Percentiles rank a stretch among this genome's conserved stretches.
phyloP scores from a whole-genome alignment of 2,113 vertebrate genomes.

The Sapajus apella region DNA sequence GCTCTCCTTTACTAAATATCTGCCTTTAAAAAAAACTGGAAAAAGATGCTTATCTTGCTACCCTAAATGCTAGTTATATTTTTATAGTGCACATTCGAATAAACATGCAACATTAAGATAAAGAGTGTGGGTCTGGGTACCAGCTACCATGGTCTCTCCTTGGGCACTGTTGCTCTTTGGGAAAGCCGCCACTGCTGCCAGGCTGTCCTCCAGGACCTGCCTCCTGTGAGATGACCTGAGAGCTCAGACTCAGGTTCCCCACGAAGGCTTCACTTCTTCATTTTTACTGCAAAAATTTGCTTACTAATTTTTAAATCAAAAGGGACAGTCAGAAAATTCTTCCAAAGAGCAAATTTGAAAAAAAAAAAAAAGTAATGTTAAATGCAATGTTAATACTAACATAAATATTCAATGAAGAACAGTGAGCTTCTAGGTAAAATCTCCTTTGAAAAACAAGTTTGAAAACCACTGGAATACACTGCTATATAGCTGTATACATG shows the following conservation, averaged over 20 bases:
- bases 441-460: constrained; percentile 29
- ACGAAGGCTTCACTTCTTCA: neutral
- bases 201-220: neutral
- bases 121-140: neutral
- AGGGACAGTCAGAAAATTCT: neutral
- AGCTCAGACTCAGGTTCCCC: neutral
- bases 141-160: neutral
- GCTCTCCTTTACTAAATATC: neutral
- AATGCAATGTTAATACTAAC: neutral
- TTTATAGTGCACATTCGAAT: constrained; percentile 21
- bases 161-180: neutral
- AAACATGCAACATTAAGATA: neutral
- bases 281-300: neutral
- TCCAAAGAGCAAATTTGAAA: neutral
- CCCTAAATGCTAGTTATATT: neutral
- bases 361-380: neutral
- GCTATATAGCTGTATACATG: neutral
- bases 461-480: neutral
- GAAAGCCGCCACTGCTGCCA: rapidly evolving
- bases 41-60: neutral
- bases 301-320: constrained; percentile 46
- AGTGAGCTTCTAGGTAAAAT: neutral
- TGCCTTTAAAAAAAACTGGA: neutral
- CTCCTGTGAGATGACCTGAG: neutral
- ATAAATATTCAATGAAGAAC: neutral